Base-by-base conservation (phyloP, 2,888 invertebrate genomes). In the Megaustenia siamemsis region DNA sequence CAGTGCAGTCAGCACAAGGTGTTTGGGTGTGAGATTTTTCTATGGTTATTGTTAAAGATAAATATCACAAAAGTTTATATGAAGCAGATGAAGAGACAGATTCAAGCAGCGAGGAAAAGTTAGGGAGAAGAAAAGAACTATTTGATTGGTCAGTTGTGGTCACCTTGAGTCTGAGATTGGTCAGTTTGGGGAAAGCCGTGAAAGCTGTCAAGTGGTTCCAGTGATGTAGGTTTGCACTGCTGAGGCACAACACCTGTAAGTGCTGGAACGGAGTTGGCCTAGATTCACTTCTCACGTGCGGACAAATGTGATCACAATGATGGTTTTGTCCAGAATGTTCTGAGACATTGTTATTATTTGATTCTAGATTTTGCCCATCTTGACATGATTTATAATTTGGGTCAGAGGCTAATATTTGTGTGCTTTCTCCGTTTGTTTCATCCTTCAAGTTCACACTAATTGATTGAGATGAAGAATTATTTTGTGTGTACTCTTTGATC, bases 111-210 rank as follows among this genome's bases (percentile, higher is more conserved):
- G n/a, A n/a, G n/a, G n/a, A n/a, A n/a, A n/a, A n/a, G n/a, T n/a
- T n/a, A n/a, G n/a, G n/a, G n/a, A n/a, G n/a, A n/a, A n/a, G n/a
- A n/a, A n/a, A n/a, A n/a, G n/a, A n/a, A n/a, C n/a, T n/a, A n/a
- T n/a, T n/a, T n/a, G n/a, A n/a, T n/a, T n/a, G n/a, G n/a, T n/a
- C n/a, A n/a, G n/a, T n/a, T n/a, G 1, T 5, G 84, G 85, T 84
- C 83, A 92, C 92, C 90, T 88, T 91, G 28, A 92, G 87, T 56
- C 91, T 88, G 12, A 92, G 81, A 3, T 90, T 88, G 73, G 82
- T 86, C 24, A 92, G 88, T 18, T 86, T 79, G 6, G 92, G 92
- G 85, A 91, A 92, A 60, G 83, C 43, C 45, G 88, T 86, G 28
- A 92, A 85, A 4, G 90, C 89, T 32, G 87, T 68, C 32, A 92